Evolutionary conservation across 1,140 invertebrate species (phyloP).

Genomic region (Ectropis grisescens): DNA sequence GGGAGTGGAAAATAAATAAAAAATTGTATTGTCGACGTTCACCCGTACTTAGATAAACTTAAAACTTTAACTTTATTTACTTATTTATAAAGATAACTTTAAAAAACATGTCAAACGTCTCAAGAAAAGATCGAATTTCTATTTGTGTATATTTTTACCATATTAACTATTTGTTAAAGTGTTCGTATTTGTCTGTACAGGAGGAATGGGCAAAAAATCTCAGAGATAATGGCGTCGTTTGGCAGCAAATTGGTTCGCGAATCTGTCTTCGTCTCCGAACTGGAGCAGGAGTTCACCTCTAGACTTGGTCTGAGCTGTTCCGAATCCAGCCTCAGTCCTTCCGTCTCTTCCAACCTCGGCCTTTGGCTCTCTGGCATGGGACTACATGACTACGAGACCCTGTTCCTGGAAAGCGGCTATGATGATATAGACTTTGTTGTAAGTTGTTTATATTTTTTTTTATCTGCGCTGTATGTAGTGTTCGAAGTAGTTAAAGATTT

Average conservation of each 20-base stretch:
- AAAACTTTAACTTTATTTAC: too few relatives aligned
- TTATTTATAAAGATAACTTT: too few relatives aligned
- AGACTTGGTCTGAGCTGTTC: slow-evolving; percentile 74
- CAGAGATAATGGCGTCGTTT: slow-evolving; percentile 93
- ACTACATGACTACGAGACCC: slow-evolving; percentile 85
- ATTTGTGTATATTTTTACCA: too few relatives aligned
- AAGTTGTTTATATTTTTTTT: slow-evolving; percentile 58
- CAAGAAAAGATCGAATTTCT: too few relatives aligned
- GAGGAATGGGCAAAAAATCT: slow-evolving; percentile 96
- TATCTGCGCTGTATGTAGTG: too few relatives aligned
- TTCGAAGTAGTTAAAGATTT: too few relatives aligned
- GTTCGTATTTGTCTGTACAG: too few relatives aligned
- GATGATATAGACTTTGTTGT: slow-evolving; percentile 95
- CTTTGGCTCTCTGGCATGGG: slow-evolving; percentile 85
- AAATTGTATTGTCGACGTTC: too few relatives aligned
- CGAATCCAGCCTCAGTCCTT: slow-evolving; percentile 56
- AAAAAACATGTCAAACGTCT: not conserved
- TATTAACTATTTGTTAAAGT: slow-evolving; percentile 3
- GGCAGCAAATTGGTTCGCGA: slow-evolving; percentile 84
- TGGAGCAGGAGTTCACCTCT: slow-evolving; percentile 86
- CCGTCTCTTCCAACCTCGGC: slow-evolving; percentile 71
- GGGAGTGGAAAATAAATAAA: too few relatives aligned
- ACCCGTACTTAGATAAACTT: too few relatives aligned
- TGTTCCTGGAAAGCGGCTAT: slow-evolving; percentile 89
- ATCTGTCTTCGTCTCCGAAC: slow-evolving; percentile 85